phyloP scores from a whole-genome alignment of 92 coral and sea anemone genomes.

The Epizoanthus rinbou region DNA sequence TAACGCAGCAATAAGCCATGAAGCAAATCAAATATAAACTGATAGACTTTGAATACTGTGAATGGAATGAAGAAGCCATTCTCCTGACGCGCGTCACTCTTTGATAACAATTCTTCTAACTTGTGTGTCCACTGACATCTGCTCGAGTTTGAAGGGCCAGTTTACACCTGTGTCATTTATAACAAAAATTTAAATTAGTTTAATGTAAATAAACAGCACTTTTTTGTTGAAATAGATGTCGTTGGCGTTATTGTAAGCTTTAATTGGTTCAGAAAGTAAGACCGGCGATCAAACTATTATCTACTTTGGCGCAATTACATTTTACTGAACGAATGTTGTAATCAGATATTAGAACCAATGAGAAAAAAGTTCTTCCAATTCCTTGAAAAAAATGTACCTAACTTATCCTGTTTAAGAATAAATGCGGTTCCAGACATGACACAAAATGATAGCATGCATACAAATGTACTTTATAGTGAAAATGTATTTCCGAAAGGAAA shows the following conservation, averaged over 20 bases:
- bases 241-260: neutral
- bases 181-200: conserved; percentile 20
- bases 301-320: neutral
- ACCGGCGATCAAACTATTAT: neutral
- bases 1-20: neutral
- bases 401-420: neutral
- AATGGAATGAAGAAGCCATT: neutral
- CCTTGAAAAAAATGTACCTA: neutral
- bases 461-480: conserved; percentile 13
- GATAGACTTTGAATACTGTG: neutral
- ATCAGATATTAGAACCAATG: too few relatives aligned
- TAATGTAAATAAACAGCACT: conserved; percentile 9
- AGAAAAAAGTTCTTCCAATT: neutral
- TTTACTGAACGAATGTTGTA: neutral
- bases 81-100: neutral
- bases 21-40: neutral
- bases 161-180: neutral
- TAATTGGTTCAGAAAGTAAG: neutral
- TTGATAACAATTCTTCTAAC: neutral
- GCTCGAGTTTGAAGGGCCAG: conserved; percentile 9
- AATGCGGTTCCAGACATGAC: neutral
- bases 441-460: neutral
- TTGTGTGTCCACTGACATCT: neutral
- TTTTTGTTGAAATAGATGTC: neutral
- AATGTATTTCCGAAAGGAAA: conserved; percentile 14